A percentile compares a stretch with the other conserved stretches of the same genome.
phyloP scores from a whole-genome alignment of 2,113 vertebrate genomes.

The Eonycteris spelaea region DNA sequence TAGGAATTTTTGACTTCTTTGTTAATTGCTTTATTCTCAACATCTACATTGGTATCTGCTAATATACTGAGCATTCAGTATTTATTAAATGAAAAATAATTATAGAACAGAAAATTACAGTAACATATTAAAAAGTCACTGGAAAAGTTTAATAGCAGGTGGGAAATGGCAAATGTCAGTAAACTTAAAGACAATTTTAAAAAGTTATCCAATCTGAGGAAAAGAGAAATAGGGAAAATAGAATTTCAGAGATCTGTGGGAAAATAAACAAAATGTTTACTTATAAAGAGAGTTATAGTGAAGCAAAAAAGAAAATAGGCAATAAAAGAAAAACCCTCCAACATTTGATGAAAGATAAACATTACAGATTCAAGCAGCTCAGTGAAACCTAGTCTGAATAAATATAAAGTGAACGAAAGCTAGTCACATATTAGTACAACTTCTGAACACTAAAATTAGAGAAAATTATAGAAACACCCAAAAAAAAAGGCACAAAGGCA shows the following conservation, averaged over 20 bases:
- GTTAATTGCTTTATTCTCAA: neutral
- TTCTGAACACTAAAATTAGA: neutral
- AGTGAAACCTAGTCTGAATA: neutral
- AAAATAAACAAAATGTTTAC: neutral
- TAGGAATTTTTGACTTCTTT: neutral
- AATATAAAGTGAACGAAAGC: neutral
- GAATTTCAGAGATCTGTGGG: neutral
- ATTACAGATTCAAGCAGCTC: neutral
- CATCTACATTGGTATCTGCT: neutral
- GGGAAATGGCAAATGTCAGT: neutral
- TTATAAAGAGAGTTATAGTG: neutral
- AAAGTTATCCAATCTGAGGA: neutral
- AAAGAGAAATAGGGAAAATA: neutral
- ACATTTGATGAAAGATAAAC: neutral
- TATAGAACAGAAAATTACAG: neutral
- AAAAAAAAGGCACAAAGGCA: neutral
- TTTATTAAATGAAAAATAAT: neutral
- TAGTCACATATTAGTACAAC: neutral
- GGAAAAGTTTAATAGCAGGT: neutral
- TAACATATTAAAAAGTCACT: neutral
- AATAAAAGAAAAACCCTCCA: neutral
- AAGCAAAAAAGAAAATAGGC: neutral
- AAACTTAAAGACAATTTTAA: neutral
- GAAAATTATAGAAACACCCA: neutral
- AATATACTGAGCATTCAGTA: neutral